Evolutionary conservation across 2,888 invertebrate species (phyloP), one percentile per base, ranked within the genome.

Genomic region (Chymomyza procnemis): DNA sequence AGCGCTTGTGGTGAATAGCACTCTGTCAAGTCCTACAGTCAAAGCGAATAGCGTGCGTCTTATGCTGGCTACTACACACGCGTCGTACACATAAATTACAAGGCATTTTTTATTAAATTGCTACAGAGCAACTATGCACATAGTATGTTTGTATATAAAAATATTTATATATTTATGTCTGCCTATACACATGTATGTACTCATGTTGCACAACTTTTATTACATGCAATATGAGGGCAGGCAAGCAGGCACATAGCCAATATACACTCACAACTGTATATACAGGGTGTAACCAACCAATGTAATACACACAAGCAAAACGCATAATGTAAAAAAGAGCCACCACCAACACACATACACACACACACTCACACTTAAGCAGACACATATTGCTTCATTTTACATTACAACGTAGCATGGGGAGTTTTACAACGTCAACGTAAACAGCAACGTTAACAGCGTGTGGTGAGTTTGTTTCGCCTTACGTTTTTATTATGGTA

Each of bases 181-280:
- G n/a, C n/a, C n/a, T 50, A 19, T 50, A 50, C 18, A 6, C 16
- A 18, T 48, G 18, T 50, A 19, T 5, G 5, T 50, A 41, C 12
- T 3, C 30, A 30, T 41, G 48, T 71, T 71, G 72, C 72, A 71
- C 72, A 72, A 72, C 63, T 46, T 50, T 34, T 50, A 61, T 47
- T 19, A 22, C 34, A 61, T 41, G 34, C 34, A 41, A 41, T 41
- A 41, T 41, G 12, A 41, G 6, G 26, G 26, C 26, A 26, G 22
- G 47, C 26, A 26, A 4, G 47, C n/a, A 47, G 21, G 58, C 62
- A 52, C 34, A 41, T 12, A 41, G 26, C 47, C 41, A 56, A 26
- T 47, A 60, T n/a, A n/a, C n/a, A n/a, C n/a, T n/a, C 50, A 26
- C 26, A 54, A 59, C 47, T 59, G 55, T 63, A 48, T 26, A 60